Conservation (phyloP, 2,888 invertebrate genomes). For the Lithophane socia region DNA sequence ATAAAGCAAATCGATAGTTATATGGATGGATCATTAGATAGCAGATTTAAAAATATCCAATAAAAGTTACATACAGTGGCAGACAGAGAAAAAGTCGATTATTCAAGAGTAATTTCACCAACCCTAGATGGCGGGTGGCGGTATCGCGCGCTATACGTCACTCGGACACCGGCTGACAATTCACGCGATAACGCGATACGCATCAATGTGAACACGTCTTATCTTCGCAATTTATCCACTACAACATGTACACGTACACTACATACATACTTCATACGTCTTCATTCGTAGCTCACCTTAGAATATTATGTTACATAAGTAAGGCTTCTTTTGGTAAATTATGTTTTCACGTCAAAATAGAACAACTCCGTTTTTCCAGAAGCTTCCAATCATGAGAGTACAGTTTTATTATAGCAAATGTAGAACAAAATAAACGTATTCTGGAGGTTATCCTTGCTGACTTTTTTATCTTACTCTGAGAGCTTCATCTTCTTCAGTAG, state of each 20-base stretch:
- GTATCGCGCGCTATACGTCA: constrained; percentile 68
- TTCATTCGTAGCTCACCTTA: neutral
- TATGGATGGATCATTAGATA: neutral
- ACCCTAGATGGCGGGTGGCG: constrained; percentile 31
- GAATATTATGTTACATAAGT: neutral
- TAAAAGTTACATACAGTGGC: neutral
- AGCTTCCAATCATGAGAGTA: neutral
- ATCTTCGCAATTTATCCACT: constrained; percentile 67
- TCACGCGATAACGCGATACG: constrained; percentile 65
- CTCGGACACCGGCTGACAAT: constrained; percentile 67
- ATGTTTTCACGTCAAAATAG: neutral
- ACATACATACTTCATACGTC: neutral
- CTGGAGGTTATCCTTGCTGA: neutral
- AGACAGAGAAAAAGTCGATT: neutral
- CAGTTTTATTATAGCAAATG: neutral
- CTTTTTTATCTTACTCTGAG: neutral
- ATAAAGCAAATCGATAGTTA: neutral
- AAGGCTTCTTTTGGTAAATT: neutral
- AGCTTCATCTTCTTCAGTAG: neutral
- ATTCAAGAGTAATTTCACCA: constrained; percentile 1
- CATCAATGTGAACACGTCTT: constrained; percentile 71
- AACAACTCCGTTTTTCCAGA: neutral
- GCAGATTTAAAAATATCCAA: neutral
- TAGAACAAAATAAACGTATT: neutral
- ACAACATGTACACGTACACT: constrained; percentile 11